Base-by-base conservation (phyloP, 2,888 invertebrate species). In the Chesias legatella region DNA sequence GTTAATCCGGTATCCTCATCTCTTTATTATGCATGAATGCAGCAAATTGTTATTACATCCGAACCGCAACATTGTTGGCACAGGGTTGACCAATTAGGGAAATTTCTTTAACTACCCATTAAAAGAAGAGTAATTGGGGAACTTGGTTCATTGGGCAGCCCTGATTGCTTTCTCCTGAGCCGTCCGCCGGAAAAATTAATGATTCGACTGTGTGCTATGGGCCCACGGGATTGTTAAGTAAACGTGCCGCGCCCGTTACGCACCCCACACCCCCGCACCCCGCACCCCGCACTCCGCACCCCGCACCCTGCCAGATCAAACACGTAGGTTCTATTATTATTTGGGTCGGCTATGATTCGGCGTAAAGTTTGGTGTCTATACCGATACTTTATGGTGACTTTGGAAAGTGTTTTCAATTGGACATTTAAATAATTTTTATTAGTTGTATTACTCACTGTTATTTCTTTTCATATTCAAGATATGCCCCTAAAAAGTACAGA, bases 81-180 rank as follows among this genome's bases (percentile, higher is more conserved):
- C 59, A 56, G 58, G 63, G 66, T 65, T 64, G 58, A 67, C 62
- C 75, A 70, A 74, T 79, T 73, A 75, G 67, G 69, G 60, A 73
- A 71, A 75, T 73, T 75, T 74, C 71, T 73, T 72, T 67, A 73
- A 79, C 69, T 67, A 67, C 67, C 73, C 68, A 75, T 80, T 74
- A 75, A 75, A 77, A 77, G 70, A 77, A 68, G 69, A 69, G 72
- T 80, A 79, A 80, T 80, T 79, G 79, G 73, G 63, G 67, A 78
- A 77, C 71, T 77, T 78, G 79, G 68, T 78, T 79, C 78, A 79
- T 78, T 77, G 79, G 67, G 73, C 68, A 69, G 60, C 66, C 63
- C 63, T 73, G 79, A 80, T 79, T 79, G 75, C 74, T 76, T 76
- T 73, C 69, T 68, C 63, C 60, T 64, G 64, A 68, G 62, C 61